Evolutionary conservation across 92 coral and sea anemone genomes (phyloP).

Genomic region (Porites cylindrica): DNA sequence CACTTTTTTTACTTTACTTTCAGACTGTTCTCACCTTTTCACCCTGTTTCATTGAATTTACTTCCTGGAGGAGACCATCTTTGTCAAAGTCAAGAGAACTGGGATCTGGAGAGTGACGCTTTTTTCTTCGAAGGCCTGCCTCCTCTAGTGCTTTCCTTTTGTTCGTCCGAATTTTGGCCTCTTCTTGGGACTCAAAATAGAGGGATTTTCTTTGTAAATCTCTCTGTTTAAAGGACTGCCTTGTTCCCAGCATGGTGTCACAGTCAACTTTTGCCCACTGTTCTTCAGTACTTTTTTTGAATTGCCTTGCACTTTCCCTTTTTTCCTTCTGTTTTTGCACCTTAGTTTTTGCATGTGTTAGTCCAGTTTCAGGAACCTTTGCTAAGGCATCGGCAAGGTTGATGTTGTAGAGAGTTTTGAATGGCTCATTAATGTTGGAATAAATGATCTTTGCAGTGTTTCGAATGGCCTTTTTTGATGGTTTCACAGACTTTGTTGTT

Average conservation of each 20-base stretch:
- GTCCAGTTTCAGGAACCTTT: slow-evolving; percentile 14
- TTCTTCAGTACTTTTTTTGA: slow-evolving; percentile 4
- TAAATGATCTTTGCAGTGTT: not conserved
- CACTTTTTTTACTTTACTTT: not conserved
- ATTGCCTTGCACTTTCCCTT: not conserved
- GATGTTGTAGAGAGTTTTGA: not conserved
- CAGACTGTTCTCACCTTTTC: not conserved
- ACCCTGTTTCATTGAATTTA: not conserved
- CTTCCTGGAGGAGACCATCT: not conserved
- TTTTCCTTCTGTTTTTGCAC: slow-evolving; percentile 4
- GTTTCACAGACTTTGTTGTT: not conserved
- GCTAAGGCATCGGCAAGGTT: slow-evolving; percentile 18
- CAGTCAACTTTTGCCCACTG: slow-evolving; percentile 16
- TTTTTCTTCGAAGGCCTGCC: not conserved
- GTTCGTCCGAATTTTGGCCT: not conserved
- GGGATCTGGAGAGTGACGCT: slow-evolving; percentile 31
- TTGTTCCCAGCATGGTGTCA: slow-evolving; percentile 33
- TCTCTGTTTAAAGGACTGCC: slow-evolving; percentile 39
- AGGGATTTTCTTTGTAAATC: slow-evolving; percentile 5
- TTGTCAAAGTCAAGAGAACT: not conserved
- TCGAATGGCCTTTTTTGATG: not conserved
- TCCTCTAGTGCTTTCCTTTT: slow-evolving; percentile 31
- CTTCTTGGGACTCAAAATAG: slow-evolving; percentile 17
- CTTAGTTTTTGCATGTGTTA: slow-evolving; percentile 1
- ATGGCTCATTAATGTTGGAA: slow-evolving; percentile 7